Conservation (phyloP, 2,888 invertebrate species). For the Ecliptopera silaceata region DNA sequence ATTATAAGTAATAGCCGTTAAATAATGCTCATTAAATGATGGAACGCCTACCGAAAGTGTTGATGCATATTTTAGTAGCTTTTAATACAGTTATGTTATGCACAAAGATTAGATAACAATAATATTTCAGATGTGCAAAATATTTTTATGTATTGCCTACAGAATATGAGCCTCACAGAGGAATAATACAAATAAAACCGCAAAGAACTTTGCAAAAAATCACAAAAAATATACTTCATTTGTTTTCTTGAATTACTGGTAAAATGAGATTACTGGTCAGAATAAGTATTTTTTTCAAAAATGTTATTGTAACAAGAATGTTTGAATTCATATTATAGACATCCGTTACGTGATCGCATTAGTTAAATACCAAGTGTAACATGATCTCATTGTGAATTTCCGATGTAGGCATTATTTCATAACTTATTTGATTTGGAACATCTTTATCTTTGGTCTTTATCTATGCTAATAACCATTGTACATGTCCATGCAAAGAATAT, state of each 20-base stretch:
- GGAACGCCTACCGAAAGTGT: slow-evolving; percentile 71
- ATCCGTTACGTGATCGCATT: slow-evolving; percentile 26
- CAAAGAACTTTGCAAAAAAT: not conserved
- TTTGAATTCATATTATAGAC: too few species aligned
- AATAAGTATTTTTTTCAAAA: too few species aligned
- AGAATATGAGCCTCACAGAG: slow-evolving; percentile 18
- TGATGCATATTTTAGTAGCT: slow-evolving; percentile 72
- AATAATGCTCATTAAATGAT: slow-evolving; percentile 69
- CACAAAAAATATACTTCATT: too few species aligned
- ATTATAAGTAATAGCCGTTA: slow-evolving; percentile 63
- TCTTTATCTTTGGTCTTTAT: slow-evolving; percentile 57
- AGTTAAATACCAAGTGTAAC: slow-evolving; percentile 28
- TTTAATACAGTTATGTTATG: slow-evolving; percentile 64
- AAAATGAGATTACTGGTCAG: too few species aligned
- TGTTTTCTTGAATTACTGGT: too few species aligned
- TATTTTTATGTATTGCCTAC: slow-evolving; percentile 4
- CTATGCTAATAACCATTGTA: slow-evolving; percentile 69
- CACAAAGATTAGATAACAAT: slow-evolving; percentile 40
- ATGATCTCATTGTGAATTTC: slow-evolving; percentile 31
- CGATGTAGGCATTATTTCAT: slow-evolving; percentile 31
- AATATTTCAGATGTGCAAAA: not conserved
- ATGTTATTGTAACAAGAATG: too few species aligned
- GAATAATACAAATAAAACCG: not conserved
- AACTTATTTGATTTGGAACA: slow-evolving; percentile 40
- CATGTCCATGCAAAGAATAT: slow-evolving; percentile 62